These are phyloP conservation scores for Magallana ariakensis DNA, from an alignment of 1,140 invertebrate genomes.

Conservation along the genomic window DNA sequence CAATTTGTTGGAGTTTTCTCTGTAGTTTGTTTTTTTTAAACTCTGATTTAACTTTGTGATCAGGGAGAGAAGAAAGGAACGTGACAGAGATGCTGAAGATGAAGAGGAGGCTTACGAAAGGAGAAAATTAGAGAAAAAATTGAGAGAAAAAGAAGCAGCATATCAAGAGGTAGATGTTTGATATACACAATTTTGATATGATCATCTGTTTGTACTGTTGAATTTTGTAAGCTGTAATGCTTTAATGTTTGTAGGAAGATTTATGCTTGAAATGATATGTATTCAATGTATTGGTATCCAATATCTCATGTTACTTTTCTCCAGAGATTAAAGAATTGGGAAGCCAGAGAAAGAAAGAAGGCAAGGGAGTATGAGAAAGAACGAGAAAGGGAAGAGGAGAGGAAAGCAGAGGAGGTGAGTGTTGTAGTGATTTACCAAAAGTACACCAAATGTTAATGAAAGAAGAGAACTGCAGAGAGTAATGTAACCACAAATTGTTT, in stretches of 20 bases:
- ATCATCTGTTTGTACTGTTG: too few species aligned
- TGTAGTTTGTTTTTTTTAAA: neutral
- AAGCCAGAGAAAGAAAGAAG: conserved; percentile 94
- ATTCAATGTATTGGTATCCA: neutral
- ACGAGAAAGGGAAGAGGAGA: conserved; percentile 89
- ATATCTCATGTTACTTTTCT: conserved; percentile 14
- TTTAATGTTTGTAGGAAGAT: too few species aligned
- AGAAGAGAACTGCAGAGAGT: too few species aligned
- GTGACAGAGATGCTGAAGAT: conserved; percentile 76
- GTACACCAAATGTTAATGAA: too few species aligned
- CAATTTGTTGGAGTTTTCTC: too few species aligned
- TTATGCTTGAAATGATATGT: too few species aligned
- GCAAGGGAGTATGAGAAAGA: conserved; percentile 95
- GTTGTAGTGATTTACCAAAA: neutral
- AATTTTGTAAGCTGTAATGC: too few species aligned
- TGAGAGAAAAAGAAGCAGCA: conserved; percentile 94
- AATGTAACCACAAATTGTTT: conserved; percentile 31
- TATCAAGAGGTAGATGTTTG: conserved; percentile 88
- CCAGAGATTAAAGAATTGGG: conserved; percentile 90
- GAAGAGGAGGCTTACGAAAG: conserved; percentile 88
- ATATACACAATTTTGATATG: too few species aligned
- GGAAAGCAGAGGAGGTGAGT: conserved; percentile 86
- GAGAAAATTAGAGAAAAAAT: conserved; percentile 93
- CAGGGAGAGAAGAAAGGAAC: conserved; percentile 50
- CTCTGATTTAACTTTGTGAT: too few species aligned